Percentiles rank a stretch among this genome's conserved stretches.
Evolutionary conservation across 1,140 invertebrate species (phyloP).

Genomic region (Heliothis subflexa): DNA sequence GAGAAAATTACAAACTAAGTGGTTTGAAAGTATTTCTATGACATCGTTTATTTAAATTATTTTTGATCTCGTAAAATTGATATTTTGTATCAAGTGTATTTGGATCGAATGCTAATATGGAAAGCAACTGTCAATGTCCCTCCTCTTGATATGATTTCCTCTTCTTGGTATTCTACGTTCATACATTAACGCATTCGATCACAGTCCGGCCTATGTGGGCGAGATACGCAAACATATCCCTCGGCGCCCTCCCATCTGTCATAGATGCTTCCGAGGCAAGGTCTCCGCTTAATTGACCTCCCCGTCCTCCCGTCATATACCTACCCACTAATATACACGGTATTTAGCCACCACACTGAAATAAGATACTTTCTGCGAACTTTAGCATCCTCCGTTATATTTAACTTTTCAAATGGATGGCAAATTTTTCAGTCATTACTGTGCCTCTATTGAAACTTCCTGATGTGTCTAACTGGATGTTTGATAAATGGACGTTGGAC

Average conservation of each 20-base stretch:
- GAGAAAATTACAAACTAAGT: background rate
- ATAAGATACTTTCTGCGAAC: background rate
- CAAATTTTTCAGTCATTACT: too few relatives aligned
- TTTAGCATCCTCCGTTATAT: too few relatives aligned
- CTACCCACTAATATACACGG: slow-evolving; percentile 26
- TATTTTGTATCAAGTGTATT: too few relatives aligned
- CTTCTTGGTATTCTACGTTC: background rate
- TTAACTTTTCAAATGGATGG: too few relatives aligned
- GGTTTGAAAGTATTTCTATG: too few relatives aligned
- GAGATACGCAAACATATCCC: slow-evolving; percentile 45
- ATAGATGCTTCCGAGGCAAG: slow-evolving; percentile 60
- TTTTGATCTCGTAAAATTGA: too few relatives aligned
- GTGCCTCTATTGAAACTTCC: too few relatives aligned
- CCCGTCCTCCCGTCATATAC: slow-evolving; percentile 29
- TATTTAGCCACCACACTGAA: background rate
- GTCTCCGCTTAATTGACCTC: slow-evolving; percentile 65
- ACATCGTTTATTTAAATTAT: too few relatives aligned
- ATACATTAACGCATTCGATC: slow-evolving; percentile 30
- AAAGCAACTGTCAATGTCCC: too few relatives aligned
- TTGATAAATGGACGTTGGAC: background rate
- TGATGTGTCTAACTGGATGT: background rate
- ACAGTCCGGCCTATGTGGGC: slow-evolving; percentile 31
- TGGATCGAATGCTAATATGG: too few relatives aligned
- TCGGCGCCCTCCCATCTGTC: slow-evolving; percentile 63
- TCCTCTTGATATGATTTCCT: too few relatives aligned